Percentiles rank a stretch among this genome's conserved stretches.
Evolutionary conservation across 1,140 invertebrate species (phyloP).

Genomic region (Diorhabda carinulata): DNA sequence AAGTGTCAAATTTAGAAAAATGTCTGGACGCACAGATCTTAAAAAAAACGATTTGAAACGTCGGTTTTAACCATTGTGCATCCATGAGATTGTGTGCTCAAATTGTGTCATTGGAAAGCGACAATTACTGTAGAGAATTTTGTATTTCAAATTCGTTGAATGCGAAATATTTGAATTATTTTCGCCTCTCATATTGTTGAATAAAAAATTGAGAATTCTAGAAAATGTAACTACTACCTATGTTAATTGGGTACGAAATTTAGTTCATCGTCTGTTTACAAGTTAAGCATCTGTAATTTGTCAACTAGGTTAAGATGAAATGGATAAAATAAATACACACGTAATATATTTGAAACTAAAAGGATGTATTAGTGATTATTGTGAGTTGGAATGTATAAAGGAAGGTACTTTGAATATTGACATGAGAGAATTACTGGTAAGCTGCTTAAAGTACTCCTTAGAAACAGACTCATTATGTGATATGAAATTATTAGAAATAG

Average conservation of each 20-base stretch:
- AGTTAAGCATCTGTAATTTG: not conserved
- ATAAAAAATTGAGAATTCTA: not conserved
- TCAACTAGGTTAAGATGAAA: not conserved
- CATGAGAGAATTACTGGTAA: slow-evolving; percentile 11
- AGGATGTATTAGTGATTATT: not conserved
- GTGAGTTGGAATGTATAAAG: not conserved
- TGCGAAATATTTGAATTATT: not conserved
- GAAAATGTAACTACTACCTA: not conserved
- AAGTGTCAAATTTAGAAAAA: no score
- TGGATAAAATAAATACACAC: not conserved
- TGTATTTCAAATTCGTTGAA: no score
- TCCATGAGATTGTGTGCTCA: no score
- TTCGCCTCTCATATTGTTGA: not conserved
- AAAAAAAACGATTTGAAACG: no score
- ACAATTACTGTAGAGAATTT: no score
- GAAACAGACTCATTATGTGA: not conserved
- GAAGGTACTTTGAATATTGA: not conserved
- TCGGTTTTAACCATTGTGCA: no score
- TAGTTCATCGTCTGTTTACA: not conserved
- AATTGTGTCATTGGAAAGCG: no score
- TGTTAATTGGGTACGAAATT: not conserved
- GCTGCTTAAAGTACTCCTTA: slow-evolving; percentile 15
- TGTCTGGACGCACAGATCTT: no score
- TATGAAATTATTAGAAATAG: slow-evolving; percentile 35
- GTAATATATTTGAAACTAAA: slow-evolving; percentile 1